Evolutionary conservation across 2,113 vertebrate species (phyloP).

Genomic region (Tautogolabrus adspersus): DNA sequence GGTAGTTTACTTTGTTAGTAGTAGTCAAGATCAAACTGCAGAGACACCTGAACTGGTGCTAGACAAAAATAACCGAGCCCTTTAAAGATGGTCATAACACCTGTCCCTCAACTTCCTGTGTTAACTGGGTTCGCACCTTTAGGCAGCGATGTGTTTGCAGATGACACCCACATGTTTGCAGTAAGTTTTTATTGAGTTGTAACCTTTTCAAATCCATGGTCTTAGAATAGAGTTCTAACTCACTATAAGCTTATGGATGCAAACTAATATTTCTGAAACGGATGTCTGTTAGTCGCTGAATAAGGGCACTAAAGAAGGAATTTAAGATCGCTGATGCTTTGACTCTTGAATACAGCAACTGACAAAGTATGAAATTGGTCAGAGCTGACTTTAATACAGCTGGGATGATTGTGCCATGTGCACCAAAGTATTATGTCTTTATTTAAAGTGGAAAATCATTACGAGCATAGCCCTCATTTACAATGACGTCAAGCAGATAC

Average conservation of each 20-base stretch:
- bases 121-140: conserved; percentile 49
- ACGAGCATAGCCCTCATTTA: too few species aligned
- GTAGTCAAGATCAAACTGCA: not conserved
- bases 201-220: conserved; percentile 8
- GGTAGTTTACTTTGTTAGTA: not conserved
- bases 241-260: not conserved
- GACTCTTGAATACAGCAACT: not conserved
- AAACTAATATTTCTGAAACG: conserved; percentile 1
- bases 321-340: not conserved
- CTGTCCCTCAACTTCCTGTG: conserved; percentile 53
- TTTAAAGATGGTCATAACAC: conserved; percentile 36
- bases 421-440: not conserved
- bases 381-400: too few species aligned
- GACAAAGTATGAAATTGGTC: not conserved
- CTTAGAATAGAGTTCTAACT: conserved; percentile 20
- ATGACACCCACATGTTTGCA: conserved; percentile 41
- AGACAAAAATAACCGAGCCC: not conserved
- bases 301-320: not conserved
- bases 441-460: too few species aligned
- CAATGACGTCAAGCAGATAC: too few species aligned
- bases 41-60: not conserved
- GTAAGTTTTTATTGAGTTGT: conserved; percentile 10
- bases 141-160: not conserved
- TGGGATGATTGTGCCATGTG: not conserved
- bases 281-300: not conserved